A percentile compares a stretch with the other conserved stretches of the same genome.
phyloP scores from a whole-genome alignment of 2,113 vertebrate genomes.

The Catharus minimus region DNA sequence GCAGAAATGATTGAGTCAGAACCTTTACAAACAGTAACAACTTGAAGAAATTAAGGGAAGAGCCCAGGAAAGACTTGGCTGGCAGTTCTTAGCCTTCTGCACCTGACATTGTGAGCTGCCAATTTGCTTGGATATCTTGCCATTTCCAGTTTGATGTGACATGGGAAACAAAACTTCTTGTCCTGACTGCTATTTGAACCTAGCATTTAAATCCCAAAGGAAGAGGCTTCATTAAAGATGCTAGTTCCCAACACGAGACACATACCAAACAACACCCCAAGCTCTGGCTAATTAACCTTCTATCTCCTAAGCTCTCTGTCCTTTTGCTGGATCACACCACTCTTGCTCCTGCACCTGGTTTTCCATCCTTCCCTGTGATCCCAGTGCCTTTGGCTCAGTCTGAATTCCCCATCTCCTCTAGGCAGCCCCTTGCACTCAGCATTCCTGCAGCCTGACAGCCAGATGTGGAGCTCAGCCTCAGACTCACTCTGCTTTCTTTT shows the following conservation, averaged over 20 bases:
- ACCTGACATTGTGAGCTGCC: background rate
- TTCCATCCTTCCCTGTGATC: constrained; percentile 1
- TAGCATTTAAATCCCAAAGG: background rate
- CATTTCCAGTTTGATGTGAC: constrained; percentile 20
- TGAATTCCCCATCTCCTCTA: background rate
- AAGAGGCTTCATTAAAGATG: background rate
- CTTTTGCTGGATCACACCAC: background rate
- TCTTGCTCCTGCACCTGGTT: constrained; percentile 31
- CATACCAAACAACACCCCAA: background rate
- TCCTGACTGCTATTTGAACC: constrained; percentile 30
- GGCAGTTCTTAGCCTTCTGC: constrained; percentile 8
- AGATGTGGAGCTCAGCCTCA: constrained; percentile 9
- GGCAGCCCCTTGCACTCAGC: background rate
- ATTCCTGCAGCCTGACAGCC: background rate
- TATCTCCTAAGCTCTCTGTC: constrained; percentile 4
- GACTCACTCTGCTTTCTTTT: background rate
- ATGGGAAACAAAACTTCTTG: constrained; percentile 14
- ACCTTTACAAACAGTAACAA: background rate
- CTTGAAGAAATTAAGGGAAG: background rate
- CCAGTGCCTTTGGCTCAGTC: background rate
- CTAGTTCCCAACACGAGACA: background rate
- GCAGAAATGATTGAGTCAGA: background rate
- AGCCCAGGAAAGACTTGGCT: background rate
- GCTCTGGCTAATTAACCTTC: constrained; percentile 11
- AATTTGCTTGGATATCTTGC: background rate